Evolutionary conservation across 2,113 vertebrate genomes (phyloP).

Genomic region (Phalacrocorax brasilianus): DNA sequence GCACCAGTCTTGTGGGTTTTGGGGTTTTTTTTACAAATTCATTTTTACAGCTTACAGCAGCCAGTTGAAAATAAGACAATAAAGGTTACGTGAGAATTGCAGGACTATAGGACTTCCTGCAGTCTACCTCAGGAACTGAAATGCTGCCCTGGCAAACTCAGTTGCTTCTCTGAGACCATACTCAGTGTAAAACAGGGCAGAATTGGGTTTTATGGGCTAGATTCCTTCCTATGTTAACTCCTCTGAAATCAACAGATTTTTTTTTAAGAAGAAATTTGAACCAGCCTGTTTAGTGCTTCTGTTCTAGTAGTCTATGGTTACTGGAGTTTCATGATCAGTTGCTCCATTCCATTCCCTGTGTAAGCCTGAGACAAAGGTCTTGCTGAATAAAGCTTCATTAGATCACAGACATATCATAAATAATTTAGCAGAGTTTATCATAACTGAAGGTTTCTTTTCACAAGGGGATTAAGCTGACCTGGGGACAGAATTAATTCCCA

Average conservation of each 20-base stretch:
- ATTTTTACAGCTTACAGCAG: conserved; percentile 23
- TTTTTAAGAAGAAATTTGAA: not conserved
- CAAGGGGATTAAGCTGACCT: conserved; percentile 14
- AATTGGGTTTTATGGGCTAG: not conserved
- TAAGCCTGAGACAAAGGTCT: conserved; percentile 11
- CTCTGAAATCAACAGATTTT: not conserved
- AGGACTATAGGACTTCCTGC: not conserved
- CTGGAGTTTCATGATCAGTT: not conserved
- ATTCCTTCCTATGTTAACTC: not conserved
- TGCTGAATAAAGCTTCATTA: conserved; percentile 48
- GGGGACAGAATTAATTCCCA: conserved; percentile 50
- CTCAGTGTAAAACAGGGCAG: not conserved
- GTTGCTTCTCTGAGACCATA: not conserved
- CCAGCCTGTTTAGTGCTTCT: not conserved
- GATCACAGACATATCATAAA: conserved; percentile 46
- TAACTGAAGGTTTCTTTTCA: conserved; percentile 47
- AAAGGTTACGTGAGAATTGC: not conserved
- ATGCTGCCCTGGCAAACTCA: not conserved
- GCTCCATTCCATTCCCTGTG: not conserved
- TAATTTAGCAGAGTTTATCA: conserved; percentile 59
- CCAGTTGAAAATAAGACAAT: conserved; percentile 9
- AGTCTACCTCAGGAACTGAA: not conserved
- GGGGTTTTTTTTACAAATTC: not conserved
- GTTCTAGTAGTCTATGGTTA: not conserved
- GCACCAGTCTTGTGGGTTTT: not conserved